These are phyloP conservation scores for Crotalus tigris DNA, from an alignment of 2,113 vertebrate species.

Conservation along the genomic window DNA sequence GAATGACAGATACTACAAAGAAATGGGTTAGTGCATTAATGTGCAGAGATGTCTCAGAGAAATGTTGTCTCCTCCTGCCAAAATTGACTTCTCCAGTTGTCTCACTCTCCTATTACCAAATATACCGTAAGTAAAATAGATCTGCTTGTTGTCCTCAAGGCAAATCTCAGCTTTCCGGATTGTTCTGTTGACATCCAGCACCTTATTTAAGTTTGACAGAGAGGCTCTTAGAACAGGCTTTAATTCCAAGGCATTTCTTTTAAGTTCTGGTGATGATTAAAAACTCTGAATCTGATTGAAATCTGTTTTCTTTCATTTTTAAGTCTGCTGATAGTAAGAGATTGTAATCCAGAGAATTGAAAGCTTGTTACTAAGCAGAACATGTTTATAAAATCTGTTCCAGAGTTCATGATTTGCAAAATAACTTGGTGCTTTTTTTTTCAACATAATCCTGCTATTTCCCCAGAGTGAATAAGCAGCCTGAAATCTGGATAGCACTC, in stretches of 20 bases:
- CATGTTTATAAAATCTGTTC: background rate
- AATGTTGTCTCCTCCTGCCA: slow-evolving; percentile 22
- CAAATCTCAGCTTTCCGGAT: background rate
- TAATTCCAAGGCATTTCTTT: slow-evolving; percentile 38
- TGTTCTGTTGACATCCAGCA: background rate
- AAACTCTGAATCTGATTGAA: slow-evolving; percentile 28
- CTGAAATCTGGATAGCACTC: background rate
- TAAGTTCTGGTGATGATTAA: slow-evolving; percentile 29
- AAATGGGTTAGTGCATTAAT: slow-evolving; percentile 34
- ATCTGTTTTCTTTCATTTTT: slow-evolving; percentile 10
- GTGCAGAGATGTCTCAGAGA: background rate
- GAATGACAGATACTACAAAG: slow-evolving; percentile 25
- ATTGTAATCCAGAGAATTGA: background rate
- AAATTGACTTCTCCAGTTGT: slow-evolving; percentile 22
- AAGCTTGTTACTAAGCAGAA: background rate
- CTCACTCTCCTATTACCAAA: slow-evolving; percentile 10
- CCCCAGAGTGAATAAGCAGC: background rate
- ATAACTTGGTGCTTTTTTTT: background rate
- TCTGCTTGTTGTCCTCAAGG: background rate
- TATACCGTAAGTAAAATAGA: background rate
- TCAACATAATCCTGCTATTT: background rate
- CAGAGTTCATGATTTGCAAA: background rate
- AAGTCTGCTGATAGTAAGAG: slow-evolving; percentile 33
- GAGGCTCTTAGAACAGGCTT: background rate
- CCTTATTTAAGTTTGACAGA: background rate